Conservation (phyloP, 2,113 vertebrate genomes). For the Vanacampus margaritifer region DNA sequence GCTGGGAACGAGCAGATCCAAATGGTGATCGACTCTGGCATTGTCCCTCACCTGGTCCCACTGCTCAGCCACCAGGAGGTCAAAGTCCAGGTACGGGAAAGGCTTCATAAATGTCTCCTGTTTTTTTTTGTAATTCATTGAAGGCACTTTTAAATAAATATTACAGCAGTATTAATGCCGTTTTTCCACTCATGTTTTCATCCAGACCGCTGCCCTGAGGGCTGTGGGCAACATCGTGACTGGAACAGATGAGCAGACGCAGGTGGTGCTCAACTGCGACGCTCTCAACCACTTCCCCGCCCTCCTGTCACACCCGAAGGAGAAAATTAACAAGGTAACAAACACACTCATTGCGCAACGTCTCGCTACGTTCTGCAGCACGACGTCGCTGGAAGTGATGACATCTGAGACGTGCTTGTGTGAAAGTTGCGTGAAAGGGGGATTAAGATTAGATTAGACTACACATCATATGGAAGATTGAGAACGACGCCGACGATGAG, state of each 20-base stretch:
- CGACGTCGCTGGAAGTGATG: slow-evolving; percentile 80
- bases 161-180: not conserved
- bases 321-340: slow-evolving; percentile 98
- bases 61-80: slow-evolving; percentile 98
- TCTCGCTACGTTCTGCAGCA: not conserved
- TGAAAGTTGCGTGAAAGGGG: slow-evolving; percentile 59
- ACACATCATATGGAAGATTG: slow-evolving; percentile 7
- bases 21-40: slow-evolving; percentile 98
- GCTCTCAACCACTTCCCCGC: slow-evolving; percentile 94
- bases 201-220: slow-evolving; percentile 90
- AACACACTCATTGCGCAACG: not conserved
- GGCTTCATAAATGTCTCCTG: not conserved
- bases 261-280: slow-evolving; percentile 96
- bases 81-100: slow-evolving; percentile 89
- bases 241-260: slow-evolving; percentile 97
- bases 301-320: slow-evolving; percentile 96
- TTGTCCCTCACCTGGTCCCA: slow-evolving; percentile 95
- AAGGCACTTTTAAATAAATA: not conserved
- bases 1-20: slow-evolving; percentile 99
- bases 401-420: slow-evolving; percentile 73
- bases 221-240: slow-evolving; percentile 99
- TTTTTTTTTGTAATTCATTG: not conserved
- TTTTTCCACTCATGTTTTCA: not conserved
- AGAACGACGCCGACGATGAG: slow-evolving; percentile 42
- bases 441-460: slow-evolving; percentile 1